Evolutionary conservation across 1,140 invertebrate species (phyloP).

Genomic region (Popillia japonica): DNA sequence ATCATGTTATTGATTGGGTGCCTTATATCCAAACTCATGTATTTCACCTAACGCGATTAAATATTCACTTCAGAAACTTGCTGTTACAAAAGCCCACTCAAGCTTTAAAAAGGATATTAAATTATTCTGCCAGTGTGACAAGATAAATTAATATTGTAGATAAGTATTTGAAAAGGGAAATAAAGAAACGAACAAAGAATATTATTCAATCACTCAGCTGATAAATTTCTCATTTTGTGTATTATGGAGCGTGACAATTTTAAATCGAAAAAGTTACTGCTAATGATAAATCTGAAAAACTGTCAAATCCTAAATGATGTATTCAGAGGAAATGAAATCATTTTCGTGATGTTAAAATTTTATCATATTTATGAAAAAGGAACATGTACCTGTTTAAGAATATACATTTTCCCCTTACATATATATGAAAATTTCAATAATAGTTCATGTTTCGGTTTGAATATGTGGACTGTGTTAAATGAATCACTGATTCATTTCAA

Average conservation of each 20-base stretch:
- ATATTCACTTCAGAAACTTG: not conserved
- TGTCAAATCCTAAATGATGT: conserved; percentile 1
- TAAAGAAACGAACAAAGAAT: not conserved
- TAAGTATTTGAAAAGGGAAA: not conserved
- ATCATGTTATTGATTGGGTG: too few species aligned
- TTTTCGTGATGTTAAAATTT: not conserved
- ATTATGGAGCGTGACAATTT: conserved; percentile 9
- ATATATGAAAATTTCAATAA: too few species aligned
- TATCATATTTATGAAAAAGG: not conserved
- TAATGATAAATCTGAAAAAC: not conserved
- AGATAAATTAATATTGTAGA: not conserved
- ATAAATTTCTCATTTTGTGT: conserved; percentile 2
- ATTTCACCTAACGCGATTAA: not conserved
- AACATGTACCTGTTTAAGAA: not conserved
- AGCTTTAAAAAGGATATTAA: not conserved
- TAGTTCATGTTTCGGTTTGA: too few species aligned
- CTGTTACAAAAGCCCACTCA: not conserved
- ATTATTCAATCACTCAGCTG: not conserved
- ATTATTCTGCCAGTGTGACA: not conserved
- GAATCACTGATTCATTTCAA: too few species aligned
- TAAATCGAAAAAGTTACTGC: conserved; percentile 18
- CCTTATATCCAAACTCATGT: too few species aligned
- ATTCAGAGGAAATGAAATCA: not conserved
- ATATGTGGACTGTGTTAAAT: too few species aligned
- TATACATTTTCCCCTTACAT: too few species aligned